Evolutionary conservation across 2,888 invertebrate genomes (phyloP).

Genomic region (Chrysomela aeneicollis): DNA sequence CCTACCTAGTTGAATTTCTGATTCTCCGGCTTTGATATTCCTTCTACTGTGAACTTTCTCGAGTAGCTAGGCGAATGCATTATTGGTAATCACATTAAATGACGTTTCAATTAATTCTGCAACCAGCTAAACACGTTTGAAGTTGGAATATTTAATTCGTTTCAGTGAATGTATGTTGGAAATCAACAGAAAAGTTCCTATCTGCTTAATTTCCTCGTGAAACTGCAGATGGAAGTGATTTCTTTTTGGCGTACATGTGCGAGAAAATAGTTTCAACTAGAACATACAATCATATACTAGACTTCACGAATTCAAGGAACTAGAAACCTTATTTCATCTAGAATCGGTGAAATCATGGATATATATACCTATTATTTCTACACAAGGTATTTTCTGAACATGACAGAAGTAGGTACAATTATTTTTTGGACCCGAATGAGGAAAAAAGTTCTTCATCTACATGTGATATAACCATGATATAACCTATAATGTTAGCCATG

Average conservation of each 20-base stretch:
- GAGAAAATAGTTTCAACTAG: background rate
- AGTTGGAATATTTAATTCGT: conserved; percentile 12
- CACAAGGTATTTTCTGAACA: no score
- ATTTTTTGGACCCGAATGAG: no score
- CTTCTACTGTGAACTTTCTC: conserved; percentile 7
- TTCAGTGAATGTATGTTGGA: conserved; percentile 13
- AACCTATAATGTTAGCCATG: no score
- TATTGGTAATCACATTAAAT: conserved; percentile 25
- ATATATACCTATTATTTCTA: no score
- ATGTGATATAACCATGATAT: no score
- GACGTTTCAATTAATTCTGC: conserved; percentile 27
- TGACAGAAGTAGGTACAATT: no score
- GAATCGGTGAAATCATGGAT: no score
- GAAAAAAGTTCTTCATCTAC: no score
- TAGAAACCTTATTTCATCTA: no score
- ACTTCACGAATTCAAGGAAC: no score
- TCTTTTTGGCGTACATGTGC: background rate
- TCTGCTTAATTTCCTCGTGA: conserved; percentile 19
- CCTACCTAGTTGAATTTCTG: no score
- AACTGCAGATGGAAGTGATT: conserved; percentile 2
- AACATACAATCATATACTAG: background rate
- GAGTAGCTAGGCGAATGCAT: conserved; percentile 2
- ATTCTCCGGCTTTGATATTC: background rate
- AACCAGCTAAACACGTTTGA: conserved; percentile 20
- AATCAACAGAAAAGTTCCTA: conserved; percentile 19